phyloP scores from a whole-genome alignment of 2,797 vertebrate genomes.

The Alca torda region DNA sequence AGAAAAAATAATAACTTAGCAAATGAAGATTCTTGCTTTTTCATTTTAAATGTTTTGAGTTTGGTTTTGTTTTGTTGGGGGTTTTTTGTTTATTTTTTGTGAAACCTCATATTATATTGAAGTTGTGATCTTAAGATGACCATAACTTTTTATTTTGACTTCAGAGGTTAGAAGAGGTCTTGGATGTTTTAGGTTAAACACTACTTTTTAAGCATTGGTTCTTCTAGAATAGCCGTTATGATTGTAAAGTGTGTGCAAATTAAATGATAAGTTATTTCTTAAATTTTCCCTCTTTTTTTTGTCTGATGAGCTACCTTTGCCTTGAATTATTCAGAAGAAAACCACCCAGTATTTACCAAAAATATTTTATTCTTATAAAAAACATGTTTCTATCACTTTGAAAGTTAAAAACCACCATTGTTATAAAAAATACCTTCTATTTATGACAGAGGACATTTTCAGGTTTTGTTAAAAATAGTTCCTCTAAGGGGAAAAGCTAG shows the following conservation, averaged over 20 bases:
- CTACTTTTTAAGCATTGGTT: not conserved
- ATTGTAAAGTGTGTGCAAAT: not conserved
- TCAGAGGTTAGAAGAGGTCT: not conserved
- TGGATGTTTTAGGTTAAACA: not conserved
- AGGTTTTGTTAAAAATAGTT: not conserved
- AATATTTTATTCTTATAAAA: not conserved
- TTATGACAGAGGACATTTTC: not conserved
- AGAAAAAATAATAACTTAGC: accelerated
- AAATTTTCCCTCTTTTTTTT: not conserved
- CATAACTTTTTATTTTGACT: not conserved
- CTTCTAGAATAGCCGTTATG: not conserved
- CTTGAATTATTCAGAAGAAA: not conserved
- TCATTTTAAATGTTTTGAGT: not conserved
- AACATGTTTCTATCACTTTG: not conserved
- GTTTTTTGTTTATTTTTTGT: not conserved
- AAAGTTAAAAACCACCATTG: not conserved
- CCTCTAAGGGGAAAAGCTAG: not conserved
- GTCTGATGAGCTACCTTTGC: accelerated
- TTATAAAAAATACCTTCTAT: not conserved
- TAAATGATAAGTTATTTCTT: not conserved
- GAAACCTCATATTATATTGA: not conserved
- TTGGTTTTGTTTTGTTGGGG: not conserved
- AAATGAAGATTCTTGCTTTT: not conserved
- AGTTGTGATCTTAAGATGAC: not conserved
- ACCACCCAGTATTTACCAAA: not conserved